Percentiles rank a stretch among this genome's conserved stretches.
These are phyloP conservation scores for Callipepla squamata DNA, from an alignment of 2,113 vertebrate genomes.

Conservation along the genomic window DNA sequence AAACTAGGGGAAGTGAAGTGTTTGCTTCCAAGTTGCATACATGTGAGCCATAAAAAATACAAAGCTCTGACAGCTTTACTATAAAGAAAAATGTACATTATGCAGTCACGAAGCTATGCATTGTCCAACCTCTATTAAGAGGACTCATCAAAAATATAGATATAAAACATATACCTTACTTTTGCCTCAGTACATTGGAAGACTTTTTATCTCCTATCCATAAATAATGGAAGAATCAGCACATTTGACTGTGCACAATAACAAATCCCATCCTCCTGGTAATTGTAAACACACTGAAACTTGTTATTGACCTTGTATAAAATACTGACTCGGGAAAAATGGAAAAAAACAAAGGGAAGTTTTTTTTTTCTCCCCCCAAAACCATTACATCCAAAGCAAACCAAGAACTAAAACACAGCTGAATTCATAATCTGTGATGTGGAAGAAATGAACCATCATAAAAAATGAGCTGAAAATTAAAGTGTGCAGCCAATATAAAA, in stretches of 20 bases:
- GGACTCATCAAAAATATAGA: slow-evolving; percentile 76
- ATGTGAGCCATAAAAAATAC: slow-evolving; percentile 43
- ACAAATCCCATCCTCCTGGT: slow-evolving; percentile 73
- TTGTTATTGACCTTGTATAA: slow-evolving; percentile 77
- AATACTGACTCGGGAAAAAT: slow-evolving; percentile 44
- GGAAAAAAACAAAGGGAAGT: background rate
- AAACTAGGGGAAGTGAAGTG: slow-evolving; percentile 19
- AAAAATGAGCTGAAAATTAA: slow-evolving; percentile 21
- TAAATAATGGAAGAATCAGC: slow-evolving; percentile 76
- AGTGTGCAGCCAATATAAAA: slow-evolving; percentile 41
- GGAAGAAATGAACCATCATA: slow-evolving; percentile 13
- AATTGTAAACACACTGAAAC: slow-evolving; percentile 77
- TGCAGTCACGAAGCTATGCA: slow-evolving; percentile 42
- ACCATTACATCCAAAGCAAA: background rate
- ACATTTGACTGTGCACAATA: slow-evolving; percentile 74
- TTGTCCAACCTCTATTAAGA: slow-evolving; percentile 53
- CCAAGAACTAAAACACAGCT: background rate
- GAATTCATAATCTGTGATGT: slow-evolving; percentile 7
- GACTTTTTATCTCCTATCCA: slow-evolving; percentile 67
- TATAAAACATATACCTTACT: slow-evolving; percentile 69
- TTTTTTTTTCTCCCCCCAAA: background rate
- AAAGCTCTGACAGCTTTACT: slow-evolving; percentile 71
- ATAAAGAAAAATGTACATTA: slow-evolving; percentile 67
- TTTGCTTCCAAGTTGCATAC: slow-evolving; percentile 43
- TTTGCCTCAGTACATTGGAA: slow-evolving; percentile 63